Evolutionary conservation across 2,888 invertebrate genomes (phyloP), one percentile per base, ranked within the genome.

Genomic region (Trichopria drosophilae): DNA sequence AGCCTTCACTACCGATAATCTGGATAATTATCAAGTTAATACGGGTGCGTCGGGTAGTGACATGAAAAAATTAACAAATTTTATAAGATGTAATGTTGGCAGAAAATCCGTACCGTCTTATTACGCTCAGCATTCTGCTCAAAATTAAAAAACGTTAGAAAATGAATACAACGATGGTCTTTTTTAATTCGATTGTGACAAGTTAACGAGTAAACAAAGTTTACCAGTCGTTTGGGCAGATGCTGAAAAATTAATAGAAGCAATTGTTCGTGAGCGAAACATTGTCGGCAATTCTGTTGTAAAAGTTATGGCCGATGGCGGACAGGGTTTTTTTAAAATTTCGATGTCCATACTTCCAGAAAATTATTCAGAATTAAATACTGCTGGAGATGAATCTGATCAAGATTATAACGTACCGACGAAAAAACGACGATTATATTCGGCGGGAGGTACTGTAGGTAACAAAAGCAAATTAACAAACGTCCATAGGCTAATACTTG

Each of bases 121-220:
- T 42, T 31, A 42, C 31, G 22, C 20, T n/a, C 29, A 42, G 31
- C 42, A 40, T 40, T 12, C 31, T 20, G 22, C 13, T 22, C 16
- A 41, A 39, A 20, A 24, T 31, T 28, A 13, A 28, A 39, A 39
- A 28, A 24, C 18, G 12, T 24, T 24, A 18, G 19, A 41, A 22
- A 36, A 41, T 19, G 6, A 32, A 20, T 35, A 48, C 22, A 34
- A 41, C 24, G 19, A 37, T 9, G 36, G 32, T 26, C 26, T 12
- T 23, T 18, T 19, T 22, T 26, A 46, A 24, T 46, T 46, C 28
- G 46, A 46, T 18, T 22, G 23, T 46, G 36, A 46, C 24, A 29
- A 29, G 12, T 13, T 13, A 26, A 29, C 29, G 29, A 29, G 5
- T 29, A 6, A 29, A 29, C 29, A 29, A 29, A 29, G 15, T 5